These are phyloP conservation scores for Scopus umbretta DNA, from an alignment of 2,113 vertebrate genomes.

Conservation along the genomic window DNA sequence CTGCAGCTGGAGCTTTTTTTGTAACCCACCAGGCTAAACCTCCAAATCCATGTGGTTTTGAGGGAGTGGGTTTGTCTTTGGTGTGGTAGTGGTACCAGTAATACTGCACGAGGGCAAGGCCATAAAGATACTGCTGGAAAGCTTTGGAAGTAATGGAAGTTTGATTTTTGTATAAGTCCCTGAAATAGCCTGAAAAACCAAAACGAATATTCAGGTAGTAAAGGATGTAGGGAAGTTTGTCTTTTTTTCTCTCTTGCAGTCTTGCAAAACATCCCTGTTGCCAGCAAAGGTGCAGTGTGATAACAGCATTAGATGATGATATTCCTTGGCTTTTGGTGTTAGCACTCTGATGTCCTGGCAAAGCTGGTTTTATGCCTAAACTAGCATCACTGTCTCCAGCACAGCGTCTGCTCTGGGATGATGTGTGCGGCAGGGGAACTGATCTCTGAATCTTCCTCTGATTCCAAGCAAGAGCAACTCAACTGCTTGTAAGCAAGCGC, in stretches of 20 bases:
- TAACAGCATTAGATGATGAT: neutral
- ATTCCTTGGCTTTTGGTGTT: neutral
- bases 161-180: neutral
- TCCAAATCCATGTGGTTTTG: neutral
- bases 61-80: neutral
- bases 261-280: neutral
- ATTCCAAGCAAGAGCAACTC: neutral
- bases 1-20: neutral
- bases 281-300: neutral
- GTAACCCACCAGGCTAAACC: neutral
- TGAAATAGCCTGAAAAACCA: neutral
- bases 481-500: neutral
- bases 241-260: neutral
- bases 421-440: neutral
- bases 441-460: neutral
- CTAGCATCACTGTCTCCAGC: neutral
- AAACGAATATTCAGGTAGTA: neutral
- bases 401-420: neutral
- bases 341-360: neutral
- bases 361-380: neutral
- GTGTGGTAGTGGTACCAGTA: neutral
- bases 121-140: neutral
- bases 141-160: neutral
- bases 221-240: neutral
- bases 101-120: neutral